These are phyloP conservation scores for Vulpes vulpes DNA, from an alignment of 2,113 vertebrate genomes.

Conservation along the genomic window DNA sequence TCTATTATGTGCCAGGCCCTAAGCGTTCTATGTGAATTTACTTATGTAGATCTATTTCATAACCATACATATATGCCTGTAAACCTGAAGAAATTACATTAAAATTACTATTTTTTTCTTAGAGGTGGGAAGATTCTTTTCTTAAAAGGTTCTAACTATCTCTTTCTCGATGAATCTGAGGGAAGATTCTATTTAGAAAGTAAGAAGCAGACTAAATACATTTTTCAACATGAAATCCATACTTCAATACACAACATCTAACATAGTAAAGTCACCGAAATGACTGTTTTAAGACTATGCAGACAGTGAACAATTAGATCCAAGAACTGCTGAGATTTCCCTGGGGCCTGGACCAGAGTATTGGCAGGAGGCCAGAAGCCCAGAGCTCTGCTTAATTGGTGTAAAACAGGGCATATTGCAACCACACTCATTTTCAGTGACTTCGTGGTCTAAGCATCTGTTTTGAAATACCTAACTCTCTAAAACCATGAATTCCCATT, in stretches of 20 bases:
- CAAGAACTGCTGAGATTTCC: neutral
- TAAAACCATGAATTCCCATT: slow-evolving; percentile 43
- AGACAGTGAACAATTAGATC: neutral
- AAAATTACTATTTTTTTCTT: neutral
- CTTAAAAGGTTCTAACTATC: neutral
- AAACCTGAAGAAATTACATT: neutral
- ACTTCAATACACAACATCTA: neutral
- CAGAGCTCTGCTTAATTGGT: neutral
- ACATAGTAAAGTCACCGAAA: neutral
- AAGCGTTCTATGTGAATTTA: neutral
- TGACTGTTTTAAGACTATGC: neutral
- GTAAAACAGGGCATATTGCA: neutral
- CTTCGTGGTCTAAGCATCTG: slow-evolving; percentile 26
- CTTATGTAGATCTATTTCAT: neutral
- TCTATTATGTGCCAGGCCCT: neutral
- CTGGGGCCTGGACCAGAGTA: neutral
- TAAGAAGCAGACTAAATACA: neutral
- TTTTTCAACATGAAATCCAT: neutral
- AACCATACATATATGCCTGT: neutral
- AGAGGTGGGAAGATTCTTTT: neutral
- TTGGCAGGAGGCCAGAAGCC: neutral
- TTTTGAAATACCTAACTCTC: slow-evolving; percentile 55
- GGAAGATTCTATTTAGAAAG: neutral
- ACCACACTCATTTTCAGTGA: neutral
- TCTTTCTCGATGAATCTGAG: neutral